Evolutionary conservation across 2,888 invertebrate genomes (phyloP).

Genomic region (Beris chalybata): DNA sequence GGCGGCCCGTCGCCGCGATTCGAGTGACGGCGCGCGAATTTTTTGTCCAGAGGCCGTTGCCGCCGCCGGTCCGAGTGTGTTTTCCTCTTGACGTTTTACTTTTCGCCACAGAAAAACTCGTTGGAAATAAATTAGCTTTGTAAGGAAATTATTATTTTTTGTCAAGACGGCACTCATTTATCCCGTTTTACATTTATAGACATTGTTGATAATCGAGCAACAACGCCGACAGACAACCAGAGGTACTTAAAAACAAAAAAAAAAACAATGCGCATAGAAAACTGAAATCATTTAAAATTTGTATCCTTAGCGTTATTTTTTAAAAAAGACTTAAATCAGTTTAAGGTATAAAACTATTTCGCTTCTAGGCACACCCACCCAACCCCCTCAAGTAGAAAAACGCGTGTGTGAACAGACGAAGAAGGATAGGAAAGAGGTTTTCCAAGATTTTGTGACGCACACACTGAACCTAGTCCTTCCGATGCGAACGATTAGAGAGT

Average conservation of each 20-base stretch:
- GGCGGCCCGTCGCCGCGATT: no score
- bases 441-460: no score
- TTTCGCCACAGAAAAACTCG: no score
- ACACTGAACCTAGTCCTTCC: no score
- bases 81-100: no score
- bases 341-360: slow-evolving; percentile 19
- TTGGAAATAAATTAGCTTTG: slow-evolving; percentile 26
- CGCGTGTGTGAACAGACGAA: no score
- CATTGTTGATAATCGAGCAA: slow-evolving; percentile 42
- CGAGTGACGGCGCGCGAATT: no score
- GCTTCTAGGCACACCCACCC: slow-evolving; percentile 30
- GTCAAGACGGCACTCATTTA: slow-evolving; percentile 41
- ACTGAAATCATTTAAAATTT: slow-evolving; percentile 12
- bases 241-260: slow-evolving; percentile 42
- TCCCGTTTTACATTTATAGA: slow-evolving; percentile 43
- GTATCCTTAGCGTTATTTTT: neutral
- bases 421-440: no score
- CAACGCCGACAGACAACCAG: slow-evolving; percentile 42
- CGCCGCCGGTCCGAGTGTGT: no score
- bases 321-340: slow-evolving; percentile 15
- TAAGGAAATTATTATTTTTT: slow-evolving; percentile 24
- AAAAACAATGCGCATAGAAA: slow-evolving; percentile 15
- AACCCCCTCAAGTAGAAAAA: no score
- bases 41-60: no score
- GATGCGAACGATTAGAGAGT: no score